Conservation (phyloP, 2,797 vertebrate species). For the Rhynchonycteris naso region DNA sequence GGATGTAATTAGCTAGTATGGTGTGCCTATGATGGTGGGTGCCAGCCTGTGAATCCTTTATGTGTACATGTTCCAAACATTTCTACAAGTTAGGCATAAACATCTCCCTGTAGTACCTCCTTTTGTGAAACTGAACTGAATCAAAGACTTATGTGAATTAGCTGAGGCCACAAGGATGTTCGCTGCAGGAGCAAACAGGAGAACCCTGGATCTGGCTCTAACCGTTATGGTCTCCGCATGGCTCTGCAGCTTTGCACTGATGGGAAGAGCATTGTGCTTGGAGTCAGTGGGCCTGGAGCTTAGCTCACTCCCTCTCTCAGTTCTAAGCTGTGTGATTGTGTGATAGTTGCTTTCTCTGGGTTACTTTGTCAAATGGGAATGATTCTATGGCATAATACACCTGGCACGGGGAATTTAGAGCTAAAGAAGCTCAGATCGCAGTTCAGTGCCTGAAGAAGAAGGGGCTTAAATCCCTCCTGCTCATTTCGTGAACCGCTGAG, state of each 20-base stretch:
- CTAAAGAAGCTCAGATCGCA: not conserved
- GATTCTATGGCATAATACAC: too few species aligned
- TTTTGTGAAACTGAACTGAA: not conserved
- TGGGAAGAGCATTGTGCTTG: not conserved
- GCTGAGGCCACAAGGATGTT: not conserved
- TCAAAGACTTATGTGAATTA: not conserved
- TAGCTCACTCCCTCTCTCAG: not conserved
- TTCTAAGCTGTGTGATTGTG: not conserved
- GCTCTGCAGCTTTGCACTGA: not conserved
- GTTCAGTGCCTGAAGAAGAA: not conserved
- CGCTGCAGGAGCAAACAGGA: not conserved
- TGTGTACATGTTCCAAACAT: not conserved
- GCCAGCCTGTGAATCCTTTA: not conserved
- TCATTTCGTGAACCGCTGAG: not conserved
- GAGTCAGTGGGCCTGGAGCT: not conserved
- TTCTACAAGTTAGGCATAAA: not conserved
- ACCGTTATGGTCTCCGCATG: not conserved
- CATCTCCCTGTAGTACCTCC: not conserved
- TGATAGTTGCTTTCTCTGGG: not conserved
- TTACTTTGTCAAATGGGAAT: not conserved
- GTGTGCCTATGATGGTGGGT: not conserved
- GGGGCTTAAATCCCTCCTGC: not conserved
- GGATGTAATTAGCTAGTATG: not conserved
- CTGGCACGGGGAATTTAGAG: not conserved
- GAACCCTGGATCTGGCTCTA: not conserved